Evolutionary conservation across 2,113 vertebrate species (phyloP).

Genomic region (Acanthisitta chloris): DNA sequence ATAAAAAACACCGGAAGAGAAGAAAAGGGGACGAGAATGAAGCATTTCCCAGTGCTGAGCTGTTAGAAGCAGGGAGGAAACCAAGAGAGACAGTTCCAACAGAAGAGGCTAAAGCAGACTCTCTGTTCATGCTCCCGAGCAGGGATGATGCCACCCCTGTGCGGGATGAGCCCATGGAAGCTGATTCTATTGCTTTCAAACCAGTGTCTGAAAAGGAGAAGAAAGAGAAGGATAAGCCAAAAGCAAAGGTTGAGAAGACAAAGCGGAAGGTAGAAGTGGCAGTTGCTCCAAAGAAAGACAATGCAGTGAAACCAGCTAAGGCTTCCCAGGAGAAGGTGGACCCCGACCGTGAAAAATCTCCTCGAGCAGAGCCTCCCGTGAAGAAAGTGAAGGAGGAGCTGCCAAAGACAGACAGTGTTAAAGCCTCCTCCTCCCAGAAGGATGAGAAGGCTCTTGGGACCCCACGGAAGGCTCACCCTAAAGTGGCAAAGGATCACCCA

Average conservation of each 20-base stretch:
- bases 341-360: conserved; percentile 74
- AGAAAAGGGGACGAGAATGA: conserved; percentile 88
- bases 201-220: conserved; percentile 81
- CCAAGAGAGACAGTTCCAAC: conserved; percentile 63
- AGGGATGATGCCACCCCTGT: conserved; percentile 93
- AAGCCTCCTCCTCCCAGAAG: conserved; percentile 75
- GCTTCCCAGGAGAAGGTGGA: conserved; percentile 79
- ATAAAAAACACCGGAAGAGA: conserved; percentile 86
- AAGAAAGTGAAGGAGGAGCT: conserved; percentile 84
- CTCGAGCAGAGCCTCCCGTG: conserved; percentile 69
- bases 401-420: conserved; percentile 74
- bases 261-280: conserved; percentile 81
- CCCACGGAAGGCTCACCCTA: conserved; percentile 79
- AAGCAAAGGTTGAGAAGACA: conserved; percentile 80
- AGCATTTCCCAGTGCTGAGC: conserved; percentile 69
- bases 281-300: conserved; percentile 80
- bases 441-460: conserved; percentile 76
- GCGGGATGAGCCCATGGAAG: conserved; percentile 95
- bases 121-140: conserved; percentile 71
- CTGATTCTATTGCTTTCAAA: conserved; percentile 78
- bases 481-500: conserved; percentile 76
- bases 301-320: conserved; percentile 68
- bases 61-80: conserved; percentile 74
- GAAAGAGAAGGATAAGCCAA: conserved; percentile 77
- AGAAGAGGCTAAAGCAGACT: conserved; percentile 77